Conservation (phyloP, 2,113 vertebrate species). For the Spizaetus ornatus region DNA sequence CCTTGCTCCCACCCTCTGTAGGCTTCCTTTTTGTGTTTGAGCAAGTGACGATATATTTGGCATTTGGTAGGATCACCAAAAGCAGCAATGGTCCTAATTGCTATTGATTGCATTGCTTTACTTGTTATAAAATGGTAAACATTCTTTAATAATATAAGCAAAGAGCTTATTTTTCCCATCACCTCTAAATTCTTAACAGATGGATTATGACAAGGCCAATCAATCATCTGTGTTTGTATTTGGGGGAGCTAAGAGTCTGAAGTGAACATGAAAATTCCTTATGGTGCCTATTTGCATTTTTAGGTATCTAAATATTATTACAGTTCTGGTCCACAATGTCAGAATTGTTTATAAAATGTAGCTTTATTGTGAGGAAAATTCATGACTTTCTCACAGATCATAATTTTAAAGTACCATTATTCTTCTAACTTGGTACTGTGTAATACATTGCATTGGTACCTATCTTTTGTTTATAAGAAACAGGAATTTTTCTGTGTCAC, state of each 20-base stretch:
- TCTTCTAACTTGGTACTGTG: neutral
- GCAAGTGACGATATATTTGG: neutral
- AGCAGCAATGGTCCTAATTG: neutral
- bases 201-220: neutral
- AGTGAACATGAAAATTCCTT: neutral
- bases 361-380: neutral
- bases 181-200: neutral
- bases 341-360: neutral
- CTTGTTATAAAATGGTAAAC: neutral
- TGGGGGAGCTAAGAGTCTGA: neutral
- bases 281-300: neutral
- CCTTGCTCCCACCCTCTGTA: too few relatives aligned
- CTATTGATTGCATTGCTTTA: neutral
- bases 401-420: neutral
- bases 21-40: neutral
- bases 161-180: neutral
- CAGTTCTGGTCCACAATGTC: neutral
- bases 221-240: neutral
- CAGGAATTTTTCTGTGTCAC: neutral
- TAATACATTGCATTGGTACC: neutral
- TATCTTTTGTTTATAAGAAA: neutral
- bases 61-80: neutral
- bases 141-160: neutral
- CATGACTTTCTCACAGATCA: neutral
- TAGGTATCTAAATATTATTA: slow-evolving; percentile 7